Evolutionary conservation across 2,113 vertebrate genomes (phyloP), one percentile per base, ranked within the genome.

Genomic region (Ageneiosus marmoratus): DNA sequence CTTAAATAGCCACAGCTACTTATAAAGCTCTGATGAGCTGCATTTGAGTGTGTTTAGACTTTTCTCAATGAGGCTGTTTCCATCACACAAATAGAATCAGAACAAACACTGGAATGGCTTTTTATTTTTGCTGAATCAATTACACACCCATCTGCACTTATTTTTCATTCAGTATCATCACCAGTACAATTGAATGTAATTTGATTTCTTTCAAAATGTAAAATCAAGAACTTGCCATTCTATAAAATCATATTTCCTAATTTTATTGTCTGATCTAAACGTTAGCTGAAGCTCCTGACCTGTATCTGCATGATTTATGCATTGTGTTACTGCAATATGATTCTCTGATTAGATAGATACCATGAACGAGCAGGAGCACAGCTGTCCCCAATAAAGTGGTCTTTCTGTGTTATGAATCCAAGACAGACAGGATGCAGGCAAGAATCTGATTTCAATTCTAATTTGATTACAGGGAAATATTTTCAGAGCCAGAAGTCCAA

Each of bases 401-500:
- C 60, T 69, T 89, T 88, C 80, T 87, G 89, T 90, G 86, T 87
- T 91, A 83, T 90, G 89, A 91, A 89, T 91, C 86, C 87, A 92
- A 91, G 90, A 56, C 34, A 86, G 81, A 55, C 85, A 90, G 91
- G 89, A 90, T 89, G 85, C 82, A 86, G 46, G 60, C 32, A 29
- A 55, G 29, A 16, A 41, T 62, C 41, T 86, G 77, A 90, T 86
- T 88, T 80, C 89, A 88, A 88, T 91, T 88, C 79, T 87, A 79
- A 51, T 53, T 76, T 89, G 84, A 72, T 72, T 89, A 82, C 88
- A 89, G 86, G 83, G 88, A 90, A 88, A 89, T 86, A 90, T 92
- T 88, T 81, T 82, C 77, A 72, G 82, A 81, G 55, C 3, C 29
- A 44, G 11, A 2, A 50, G 50, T 50, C 22, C 22, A 50, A 29